Evolutionary conservation across 2,797 vertebrate species (phyloP), one percentile per base, ranked within the genome.

Genomic region (Leptoclinus maculatus): DNA sequence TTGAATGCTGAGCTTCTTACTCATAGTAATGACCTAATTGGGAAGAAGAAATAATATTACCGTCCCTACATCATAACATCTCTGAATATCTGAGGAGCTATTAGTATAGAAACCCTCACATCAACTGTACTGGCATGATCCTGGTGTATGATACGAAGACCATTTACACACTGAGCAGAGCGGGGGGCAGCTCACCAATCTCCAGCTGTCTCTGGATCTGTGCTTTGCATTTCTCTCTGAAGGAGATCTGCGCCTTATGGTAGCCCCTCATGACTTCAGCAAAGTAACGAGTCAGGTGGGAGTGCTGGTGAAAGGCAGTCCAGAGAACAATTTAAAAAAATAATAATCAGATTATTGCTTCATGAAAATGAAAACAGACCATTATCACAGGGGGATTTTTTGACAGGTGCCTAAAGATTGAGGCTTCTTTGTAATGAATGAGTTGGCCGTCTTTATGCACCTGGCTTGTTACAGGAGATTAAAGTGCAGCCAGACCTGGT

Each of bases 171-270:
- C 4, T 51, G 60, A 64, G 38, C 47, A 36, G 23, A 51, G 45
- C 10, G 16, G 5, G 21, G 17, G 36, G 51, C 5, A 21, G 88
- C 95, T 94, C 79, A 95, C 95, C 94, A 38, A 95, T 94, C 79
- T 94, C 87, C 72, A 95, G 89, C 69, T 95, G 93, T 3, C 97
- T 94, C 86, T 95, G 97, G 68, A 99, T 97, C 1, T 95, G 95
- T 1, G 95, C 95, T 84, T 97, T 98, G 91, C 96, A 97, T 82
- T 96, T 97, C 43, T 98, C 96, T 72, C 97, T 95, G 82, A 98
- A 98, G 11, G 94, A 89, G 5, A 95, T 93, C 57, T 98, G 97
- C 0, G 95, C 95, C 71, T 95, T 93, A 5, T 97, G 97, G 88
- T 97, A 96, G 3, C 87, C 83, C 0, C 94, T 96, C 96, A 98